Evolutionary conservation across 1,140 invertebrate species (phyloP), one percentile per base, ranked within the genome.

Genomic region (Anagrus nilaparvatae): DNA sequence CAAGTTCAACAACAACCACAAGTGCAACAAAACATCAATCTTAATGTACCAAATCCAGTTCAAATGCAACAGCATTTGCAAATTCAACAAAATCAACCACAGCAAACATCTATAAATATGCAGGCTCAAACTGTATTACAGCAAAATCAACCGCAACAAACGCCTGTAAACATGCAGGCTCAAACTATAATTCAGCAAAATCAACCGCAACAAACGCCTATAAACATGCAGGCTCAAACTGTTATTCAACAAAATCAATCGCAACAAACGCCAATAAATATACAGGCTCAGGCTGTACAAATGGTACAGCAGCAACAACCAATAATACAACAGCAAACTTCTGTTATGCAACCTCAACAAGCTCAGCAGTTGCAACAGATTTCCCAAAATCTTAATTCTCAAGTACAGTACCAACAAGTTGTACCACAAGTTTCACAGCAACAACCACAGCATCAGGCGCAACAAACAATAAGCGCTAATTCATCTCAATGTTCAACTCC

Each of bases 261-360:
- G 41, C 71, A 69, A 49, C 58, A 63, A 39, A 46, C 38, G 31
- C 57, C 56, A 42, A 48, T 57, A 21, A 51, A 56, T 53, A 40
- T 62, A 14, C 67, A 69, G 40, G 49, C 60, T 10, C 59, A 67
- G 33, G 63, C 67, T 36, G 60, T 69, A 14, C 62, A 66, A 12
- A 45, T 69, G 28, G 58, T 63, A 2, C 60, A 69, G 28, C 62
- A 64, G 28, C 62, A 64, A 29, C 60, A 63, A 33, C 55, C 58
- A 2, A 44, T 63, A 16, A 53, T 62, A 14, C 65, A 67, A 42
- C 67, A 67, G 21, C 63, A 76, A 57, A 73, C 72, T 7, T 72
- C 76, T 29, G 74, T 79, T 45, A 69, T 77, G 30, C 77, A 78
- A 34, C 74, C 74, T 29, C 74, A 77, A 45, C 74, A 77, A 46